phyloP scores from a whole-genome alignment of 2,113 vertebrate species.

The Pristiophorus japonicus region DNA sequence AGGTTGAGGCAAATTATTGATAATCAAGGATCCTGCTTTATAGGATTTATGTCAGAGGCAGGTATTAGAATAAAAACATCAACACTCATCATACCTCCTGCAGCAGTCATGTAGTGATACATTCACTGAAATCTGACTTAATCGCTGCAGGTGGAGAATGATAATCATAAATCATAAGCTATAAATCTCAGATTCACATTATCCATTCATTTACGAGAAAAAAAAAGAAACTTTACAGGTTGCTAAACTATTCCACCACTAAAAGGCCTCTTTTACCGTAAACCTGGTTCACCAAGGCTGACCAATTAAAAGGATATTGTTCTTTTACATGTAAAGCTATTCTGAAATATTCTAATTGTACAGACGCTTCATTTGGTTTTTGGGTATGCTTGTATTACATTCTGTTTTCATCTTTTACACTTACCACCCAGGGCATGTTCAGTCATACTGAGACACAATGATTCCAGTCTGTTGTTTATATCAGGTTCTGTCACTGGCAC shows the following conservation, averaged over 20 bases:
- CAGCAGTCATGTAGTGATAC: not conserved
- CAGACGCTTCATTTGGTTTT: not conserved
- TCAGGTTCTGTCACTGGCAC: slow-evolving; percentile 90
- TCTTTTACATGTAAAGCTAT: not conserved
- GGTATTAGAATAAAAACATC: not conserved
- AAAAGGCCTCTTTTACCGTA: not conserved
- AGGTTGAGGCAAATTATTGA: not conserved
- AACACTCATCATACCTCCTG: not conserved
- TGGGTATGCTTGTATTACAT: not conserved
- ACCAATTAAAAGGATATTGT: not conserved
- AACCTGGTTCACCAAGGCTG: not conserved
- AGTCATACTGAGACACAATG: slow-evolving; percentile 97
- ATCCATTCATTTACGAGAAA: not conserved
- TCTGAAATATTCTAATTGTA: not conserved
- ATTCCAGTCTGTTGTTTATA: slow-evolving; percentile 98
- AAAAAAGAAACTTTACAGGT: not conserved
- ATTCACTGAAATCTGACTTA: not conserved
- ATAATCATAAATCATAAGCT: not conserved
- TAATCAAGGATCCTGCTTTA: not conserved
- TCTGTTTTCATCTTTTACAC: slow-evolving; percentile 39
- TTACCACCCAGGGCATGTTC: slow-evolving; percentile 94
- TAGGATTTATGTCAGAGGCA: not conserved
- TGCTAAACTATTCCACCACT: not conserved
- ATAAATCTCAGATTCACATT: not conserved
- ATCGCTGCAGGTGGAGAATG: not conserved